These are phyloP conservation scores for Morphnarchus princeps DNA, from an alignment of 2,113 vertebrate genomes.

Conservation along the genomic window DNA sequence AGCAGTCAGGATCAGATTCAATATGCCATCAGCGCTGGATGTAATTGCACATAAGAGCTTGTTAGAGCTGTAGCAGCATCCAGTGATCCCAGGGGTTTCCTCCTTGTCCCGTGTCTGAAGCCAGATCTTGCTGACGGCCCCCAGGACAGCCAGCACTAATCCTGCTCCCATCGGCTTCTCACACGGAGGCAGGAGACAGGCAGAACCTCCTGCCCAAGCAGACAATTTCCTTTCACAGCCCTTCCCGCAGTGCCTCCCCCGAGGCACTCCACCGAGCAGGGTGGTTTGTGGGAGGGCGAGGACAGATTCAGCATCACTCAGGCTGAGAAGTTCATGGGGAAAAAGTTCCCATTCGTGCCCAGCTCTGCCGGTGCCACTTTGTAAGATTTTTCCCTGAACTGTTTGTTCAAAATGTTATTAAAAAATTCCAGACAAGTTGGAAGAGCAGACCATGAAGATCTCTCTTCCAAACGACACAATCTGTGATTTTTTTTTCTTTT, in stretches of 20 bases:
- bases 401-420: neutral
- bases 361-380: neutral
- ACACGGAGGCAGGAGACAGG: neutral
- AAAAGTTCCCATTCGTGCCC: neutral
- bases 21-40: neutral
- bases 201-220: neutral
- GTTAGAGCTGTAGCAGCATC: neutral
- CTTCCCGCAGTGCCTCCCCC: neutral
- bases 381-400: neutral
- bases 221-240: neutral
- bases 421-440: neutral
- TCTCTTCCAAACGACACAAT: neutral
- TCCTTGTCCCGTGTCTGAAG: too few species aligned
- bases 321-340: too few species aligned
- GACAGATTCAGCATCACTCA: neutral
- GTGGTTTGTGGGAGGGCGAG: neutral
- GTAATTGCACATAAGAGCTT: neutral
- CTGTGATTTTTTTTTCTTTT: neutral
- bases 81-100: neutral
- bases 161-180: neutral
- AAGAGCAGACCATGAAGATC: neutral
- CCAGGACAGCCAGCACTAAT: neutral
- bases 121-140: accelerated
- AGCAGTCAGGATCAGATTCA: neutral
- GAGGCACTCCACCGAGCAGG: neutral